Evolutionary conservation across 37 sponge, comb jelly and placozoan species (phyloP), one percentile per base, ranked within the genome.

Genomic region (Amphimedon queenslandica): DNA sequence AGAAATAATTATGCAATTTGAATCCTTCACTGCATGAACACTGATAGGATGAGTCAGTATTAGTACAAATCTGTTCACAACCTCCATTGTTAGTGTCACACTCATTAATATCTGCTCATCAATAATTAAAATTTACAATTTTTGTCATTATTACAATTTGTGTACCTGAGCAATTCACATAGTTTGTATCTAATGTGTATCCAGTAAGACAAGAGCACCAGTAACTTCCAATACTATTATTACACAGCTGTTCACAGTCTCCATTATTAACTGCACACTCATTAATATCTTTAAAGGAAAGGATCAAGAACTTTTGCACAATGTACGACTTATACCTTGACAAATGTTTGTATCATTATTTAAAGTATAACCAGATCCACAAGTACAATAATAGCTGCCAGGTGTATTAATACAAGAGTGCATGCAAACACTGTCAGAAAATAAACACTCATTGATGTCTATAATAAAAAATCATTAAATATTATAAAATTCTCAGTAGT

Each of bases 171-270:
- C 71, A 70, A 27, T 32, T 70, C 23, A 31, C 1, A 8, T 28
- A 4, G 42, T 60, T 38, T 23, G 30, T 67, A 66, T 77, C 57
- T 1, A 40, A 30, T 25, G 4, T 28, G 20, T 70, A 70, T 29
- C 53, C 60, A 16, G 51, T 37, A 6, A 18, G 42, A 72, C 81
- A 80, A 2, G 42, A 34, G 33, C 81, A 80, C 21, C 2, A 4
- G 31, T 42, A 80, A 53, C 67, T 72, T 8, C 81, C 81, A 55
- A 64, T 42, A 43, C 56, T 72, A 63, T 80, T 72, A 28, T 3
- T 66, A 30, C 81, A 80, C 25, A 4, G 63, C 13, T 47, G 68
- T 42, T 66, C 56, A 33, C 42, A 31, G 39, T 67, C 57, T 39
- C 68, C 57, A 73, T 72, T 65, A 34, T 35, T 31, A 32, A 42